A percentile compares a stretch with the other conserved stretches of the same genome.
phyloP scores from a whole-genome alignment of 2,797 vertebrate species.

The Myoxocephalus aenaeus region DNA sequence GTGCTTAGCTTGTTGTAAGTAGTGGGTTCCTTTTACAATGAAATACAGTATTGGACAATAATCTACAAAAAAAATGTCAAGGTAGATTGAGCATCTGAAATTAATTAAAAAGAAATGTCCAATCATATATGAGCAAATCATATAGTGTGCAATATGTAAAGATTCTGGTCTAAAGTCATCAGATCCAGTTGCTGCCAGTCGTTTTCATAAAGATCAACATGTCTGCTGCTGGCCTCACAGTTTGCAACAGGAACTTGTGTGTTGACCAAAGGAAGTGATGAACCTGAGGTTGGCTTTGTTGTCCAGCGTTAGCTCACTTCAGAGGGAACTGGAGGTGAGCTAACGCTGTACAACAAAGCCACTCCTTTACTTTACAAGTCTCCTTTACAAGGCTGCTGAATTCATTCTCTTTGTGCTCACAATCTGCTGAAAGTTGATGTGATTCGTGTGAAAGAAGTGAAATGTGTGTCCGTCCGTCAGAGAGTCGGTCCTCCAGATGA shows the following conservation, averaged over 20 bases:
- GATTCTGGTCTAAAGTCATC: not conserved
- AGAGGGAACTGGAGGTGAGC: no score
- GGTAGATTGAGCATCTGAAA: no score
- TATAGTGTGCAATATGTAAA: not conserved
- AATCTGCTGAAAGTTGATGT: not conserved
- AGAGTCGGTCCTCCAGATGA: slow-evolving; percentile 99
- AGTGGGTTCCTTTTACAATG: not conserved
- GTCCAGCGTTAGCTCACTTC: not conserved
- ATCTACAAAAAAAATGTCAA: no score
- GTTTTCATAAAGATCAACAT: not conserved
- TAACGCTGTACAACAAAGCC: no score
- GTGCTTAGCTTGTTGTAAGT: not conserved
- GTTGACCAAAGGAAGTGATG: not conserved
- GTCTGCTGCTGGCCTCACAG: no score
- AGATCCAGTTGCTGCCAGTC: not conserved
- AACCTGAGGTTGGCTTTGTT: not conserved
- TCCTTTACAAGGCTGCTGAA: not conserved
- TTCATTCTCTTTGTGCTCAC: not conserved
- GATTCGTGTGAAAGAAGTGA: not conserved
- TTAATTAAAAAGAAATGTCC: no score
- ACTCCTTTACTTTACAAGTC: not conserved
- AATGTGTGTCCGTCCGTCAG: slow-evolving; percentile 71
- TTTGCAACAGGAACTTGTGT: not conserved
- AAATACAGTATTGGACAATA: not conserved
- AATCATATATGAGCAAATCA: not conserved